These are phyloP conservation scores for Heterochromis multidens DNA, from an alignment of 2,113 vertebrate genomes.

Conservation along the genomic window DNA sequence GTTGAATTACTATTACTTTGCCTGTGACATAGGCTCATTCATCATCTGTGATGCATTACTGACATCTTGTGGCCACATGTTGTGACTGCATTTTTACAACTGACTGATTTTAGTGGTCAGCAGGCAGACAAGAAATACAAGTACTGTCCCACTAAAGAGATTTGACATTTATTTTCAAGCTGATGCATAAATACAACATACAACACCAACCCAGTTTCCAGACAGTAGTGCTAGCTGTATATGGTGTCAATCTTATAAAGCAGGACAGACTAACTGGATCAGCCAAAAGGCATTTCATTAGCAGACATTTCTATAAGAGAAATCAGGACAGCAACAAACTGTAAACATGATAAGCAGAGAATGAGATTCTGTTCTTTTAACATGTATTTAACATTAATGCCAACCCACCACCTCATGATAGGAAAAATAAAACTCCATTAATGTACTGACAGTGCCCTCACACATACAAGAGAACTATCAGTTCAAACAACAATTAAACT, in stretches of 20 bases:
- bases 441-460: not conserved
- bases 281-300: not conserved
- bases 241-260: not conserved
- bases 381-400: not conserved
- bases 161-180: not conserved
- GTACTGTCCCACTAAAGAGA: not conserved
- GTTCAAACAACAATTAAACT: not conserved
- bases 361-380: not conserved
- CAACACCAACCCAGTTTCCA: not conserved
- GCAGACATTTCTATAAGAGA: not conserved
- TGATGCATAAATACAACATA: not conserved
- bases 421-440: not conserved
- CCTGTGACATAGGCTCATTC: rapidly evolving
- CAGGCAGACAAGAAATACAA: rapidly evolving
- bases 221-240: not conserved
- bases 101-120: not conserved
- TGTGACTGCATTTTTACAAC: not conserved
- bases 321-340: not conserved
- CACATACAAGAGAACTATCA: not conserved
- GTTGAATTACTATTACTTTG: rapidly evolving
- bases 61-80: conserved; percentile 50
- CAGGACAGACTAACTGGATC: not conserved
- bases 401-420: not conserved
- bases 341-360: not conserved
- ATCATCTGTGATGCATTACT: not conserved